A percentile compares a stretch with the other conserved stretches of the same genome.
Evolutionary conservation across 1,140 invertebrate genomes (phyloP).

Genomic region (Papilio machaon): DNA sequence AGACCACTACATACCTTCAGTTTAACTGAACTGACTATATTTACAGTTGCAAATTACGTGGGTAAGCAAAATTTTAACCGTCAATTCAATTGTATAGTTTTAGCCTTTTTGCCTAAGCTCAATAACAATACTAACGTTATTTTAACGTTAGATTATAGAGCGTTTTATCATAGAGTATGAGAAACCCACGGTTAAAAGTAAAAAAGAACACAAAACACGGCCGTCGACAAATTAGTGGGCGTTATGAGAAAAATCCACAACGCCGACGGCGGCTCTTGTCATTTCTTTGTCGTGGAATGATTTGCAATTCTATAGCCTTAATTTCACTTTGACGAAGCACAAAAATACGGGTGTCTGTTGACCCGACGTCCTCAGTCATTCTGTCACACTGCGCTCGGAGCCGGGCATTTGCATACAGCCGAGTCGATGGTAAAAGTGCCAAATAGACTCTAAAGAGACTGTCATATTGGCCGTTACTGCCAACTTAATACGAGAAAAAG

Average conservation of each 20-base stretch:
- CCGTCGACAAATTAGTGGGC: conserved; percentile 57
- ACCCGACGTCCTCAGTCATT: conserved; percentile 52
- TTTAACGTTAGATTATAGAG: not conserved
- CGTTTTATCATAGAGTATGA: not conserved
- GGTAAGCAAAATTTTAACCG: too few relatives aligned
- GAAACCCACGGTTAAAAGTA: not conserved
- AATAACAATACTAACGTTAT: too few relatives aligned
- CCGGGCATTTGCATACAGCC: conserved; percentile 73
- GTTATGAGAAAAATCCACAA: conserved; percentile 75
- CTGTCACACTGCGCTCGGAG: conserved; percentile 52
- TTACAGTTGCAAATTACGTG: too few relatives aligned
- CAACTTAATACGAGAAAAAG: conserved; percentile 45
- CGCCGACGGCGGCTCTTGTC: conserved; percentile 65
- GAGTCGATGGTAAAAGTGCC: conserved; percentile 63
- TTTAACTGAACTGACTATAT: not conserved
- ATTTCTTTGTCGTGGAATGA: conserved; percentile 73
- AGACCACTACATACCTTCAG: too few relatives aligned
- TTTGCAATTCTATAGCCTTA: conserved; percentile 79
- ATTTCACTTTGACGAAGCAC: conserved; percentile 77
- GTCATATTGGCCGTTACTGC: conserved; percentile 41
- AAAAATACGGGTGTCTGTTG: conserved; percentile 52
- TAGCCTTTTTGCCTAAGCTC: too few relatives aligned
- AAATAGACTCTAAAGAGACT: conserved; percentile 67
- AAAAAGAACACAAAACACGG: conserved; percentile 51
- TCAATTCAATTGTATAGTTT: too few relatives aligned